phyloP scores from a whole-genome alignment of 2,888 invertebrate genomes.

The Cephus nigrinus region DNA sequence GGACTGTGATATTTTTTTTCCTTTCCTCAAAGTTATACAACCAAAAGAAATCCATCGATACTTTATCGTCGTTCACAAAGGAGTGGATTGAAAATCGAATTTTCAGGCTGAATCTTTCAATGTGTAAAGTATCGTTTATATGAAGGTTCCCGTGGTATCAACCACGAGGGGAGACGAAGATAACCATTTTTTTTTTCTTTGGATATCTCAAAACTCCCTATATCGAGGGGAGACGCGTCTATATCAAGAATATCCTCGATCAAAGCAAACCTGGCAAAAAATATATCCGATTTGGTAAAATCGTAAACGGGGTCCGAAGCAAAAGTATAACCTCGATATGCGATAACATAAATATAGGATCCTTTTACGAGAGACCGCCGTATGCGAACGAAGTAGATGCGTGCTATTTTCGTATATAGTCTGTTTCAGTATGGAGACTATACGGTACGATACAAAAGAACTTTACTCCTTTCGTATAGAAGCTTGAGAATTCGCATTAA shows the following conservation, averaged over 20 bases:
- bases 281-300: neutral
- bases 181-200: neutral
- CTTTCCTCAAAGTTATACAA: neutral
- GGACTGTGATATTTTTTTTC: neutral
- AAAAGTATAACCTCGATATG: conserved; percentile 1
- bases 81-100: neutral
- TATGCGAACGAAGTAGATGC: neutral
- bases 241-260: neutral
- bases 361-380: neutral
- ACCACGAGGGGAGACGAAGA: neutral
- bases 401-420: no score
- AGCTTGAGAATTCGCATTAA: neutral
- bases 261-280: neutral
- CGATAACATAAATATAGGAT: neutral
- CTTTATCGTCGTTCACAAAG: neutral
- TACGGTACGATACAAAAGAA: no score
- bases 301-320: neutral
- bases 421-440: no score
- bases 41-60: neutral
- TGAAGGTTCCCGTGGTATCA: neutral
- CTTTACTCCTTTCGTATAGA: neutral
- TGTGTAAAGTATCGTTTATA: neutral
- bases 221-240: neutral
- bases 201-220: neutral
- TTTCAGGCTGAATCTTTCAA: neutral